Evolutionary conservation across 2,113 vertebrate genomes (phyloP).

Genomic region (Macaca mulatta): DNA sequence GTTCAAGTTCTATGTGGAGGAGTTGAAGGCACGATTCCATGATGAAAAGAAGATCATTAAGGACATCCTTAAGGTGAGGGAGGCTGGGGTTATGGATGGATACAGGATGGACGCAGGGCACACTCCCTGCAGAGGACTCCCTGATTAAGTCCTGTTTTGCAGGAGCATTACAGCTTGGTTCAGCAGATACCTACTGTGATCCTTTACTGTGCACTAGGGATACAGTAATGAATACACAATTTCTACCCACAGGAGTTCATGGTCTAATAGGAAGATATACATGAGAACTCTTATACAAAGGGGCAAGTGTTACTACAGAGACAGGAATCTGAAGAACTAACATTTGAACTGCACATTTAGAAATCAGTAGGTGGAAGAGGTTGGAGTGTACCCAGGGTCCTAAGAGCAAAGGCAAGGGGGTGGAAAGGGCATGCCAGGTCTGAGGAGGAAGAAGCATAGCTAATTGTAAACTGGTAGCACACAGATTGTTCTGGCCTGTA

Average conservation of each 20-base stretch:
- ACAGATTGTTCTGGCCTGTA: background rate
- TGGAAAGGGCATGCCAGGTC: background rate
- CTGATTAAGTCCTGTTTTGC: background rate
- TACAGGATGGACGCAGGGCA: background rate
- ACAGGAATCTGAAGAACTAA: background rate
- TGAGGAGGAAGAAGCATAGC: background rate
- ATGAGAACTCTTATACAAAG: background rate
- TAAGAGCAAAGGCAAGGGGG: background rate
- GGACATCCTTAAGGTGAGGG: constrained; percentile 84
- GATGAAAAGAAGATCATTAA: constrained; percentile 88
- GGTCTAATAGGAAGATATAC: background rate
- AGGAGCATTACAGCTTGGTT: background rate
- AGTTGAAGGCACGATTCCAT: constrained; percentile 86
- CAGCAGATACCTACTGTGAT: background rate
- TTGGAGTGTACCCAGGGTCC: background rate
- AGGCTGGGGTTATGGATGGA: background rate
- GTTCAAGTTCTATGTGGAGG: constrained; percentile 87
- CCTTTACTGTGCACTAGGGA: background rate
- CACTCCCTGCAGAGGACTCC: background rate
- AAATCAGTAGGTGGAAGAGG: background rate
- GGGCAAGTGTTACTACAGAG: background rate
- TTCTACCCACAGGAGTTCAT: background rate
- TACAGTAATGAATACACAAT: background rate
- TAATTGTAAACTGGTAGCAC: background rate
- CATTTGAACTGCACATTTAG: background rate